Base-by-base conservation (phyloP, 2,113 vertebrate genomes). In the Paedocypris sp. region DNA sequence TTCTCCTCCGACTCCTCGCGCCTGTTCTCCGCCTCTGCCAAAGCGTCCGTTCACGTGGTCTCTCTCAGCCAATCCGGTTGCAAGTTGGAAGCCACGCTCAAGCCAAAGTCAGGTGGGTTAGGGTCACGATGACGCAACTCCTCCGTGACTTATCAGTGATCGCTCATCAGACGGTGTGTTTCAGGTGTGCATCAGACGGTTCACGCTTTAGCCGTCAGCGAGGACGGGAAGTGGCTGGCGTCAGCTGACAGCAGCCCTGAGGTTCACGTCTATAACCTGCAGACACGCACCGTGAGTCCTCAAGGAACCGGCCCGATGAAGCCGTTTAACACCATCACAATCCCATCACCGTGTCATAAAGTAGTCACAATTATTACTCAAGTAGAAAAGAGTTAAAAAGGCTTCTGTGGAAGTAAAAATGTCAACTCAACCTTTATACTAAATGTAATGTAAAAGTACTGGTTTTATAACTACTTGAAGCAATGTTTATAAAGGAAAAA, bases 161-260 rank as follows among this genome's bases (percentile, higher is more conserved):
- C 26, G 10, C 7, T 5, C 8, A 3, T 4, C 12, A 12, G 0
- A 5, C 16, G 10, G 2, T 38, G 3, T 29, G 4, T 4, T 45
- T 0, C 74, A 98, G 94, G 73, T 19, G 87, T 75, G 6, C 47
- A 54, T 0, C 84, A 92, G 71, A 80, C 89, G 0, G 75, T 90
- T 51, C 87, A 90, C 74, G 77, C 94, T 31, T 72, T 99, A 76
- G 80, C 79, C 0, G 51, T 66, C 1, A 97, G 93, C 4, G 64
- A 85, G 0, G 90, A 97, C 0, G 89, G 92, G 6, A 80, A 72
- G 10, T 94, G 93, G 91, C 70, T 99, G 22, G 90, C 88, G 0
- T 75, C 88, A 0, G 92, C 90, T 0, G 77, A 86, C 0, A 78
- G 82, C 0, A 84, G 76, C 68, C 79, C 82, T 59, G 82, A 80